Conservation (phyloP, 2,888 invertebrate species). For the Tenthredo amoena region DNA sequence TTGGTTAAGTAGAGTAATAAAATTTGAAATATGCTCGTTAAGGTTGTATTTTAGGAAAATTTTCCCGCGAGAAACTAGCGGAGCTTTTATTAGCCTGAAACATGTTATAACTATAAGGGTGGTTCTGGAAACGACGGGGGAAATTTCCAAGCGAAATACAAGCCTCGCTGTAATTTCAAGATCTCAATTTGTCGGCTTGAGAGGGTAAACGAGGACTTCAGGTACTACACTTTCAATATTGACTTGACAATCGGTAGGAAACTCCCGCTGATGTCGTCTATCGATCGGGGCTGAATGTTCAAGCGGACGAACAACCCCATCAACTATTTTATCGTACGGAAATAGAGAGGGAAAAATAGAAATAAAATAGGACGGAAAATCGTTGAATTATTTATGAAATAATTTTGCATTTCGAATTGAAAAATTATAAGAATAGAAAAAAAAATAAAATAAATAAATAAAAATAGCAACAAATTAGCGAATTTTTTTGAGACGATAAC, state of each 20-base stretch:
- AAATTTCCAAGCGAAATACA: neutral
- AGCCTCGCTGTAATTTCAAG: conserved; percentile 5
- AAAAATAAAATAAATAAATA: neutral
- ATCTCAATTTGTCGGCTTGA: conserved; percentile 11
- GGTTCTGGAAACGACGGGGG: neutral
- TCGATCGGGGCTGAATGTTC: neutral
- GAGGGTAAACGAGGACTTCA: neutral
- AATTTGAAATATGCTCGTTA: conserved; percentile 76
- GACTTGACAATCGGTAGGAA: conserved; percentile 3
- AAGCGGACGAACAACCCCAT: neutral
- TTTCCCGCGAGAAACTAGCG: neutral
- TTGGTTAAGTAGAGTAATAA: conserved; percentile 74
- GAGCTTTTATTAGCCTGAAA: conserved; percentile 4
- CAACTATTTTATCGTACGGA: neutral
- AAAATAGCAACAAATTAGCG: neutral
- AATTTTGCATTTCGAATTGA: neutral
- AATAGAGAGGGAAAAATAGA: neutral
- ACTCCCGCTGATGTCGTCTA: neutral
- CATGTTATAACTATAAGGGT: neutral
- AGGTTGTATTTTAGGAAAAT: conserved; percentile 56
- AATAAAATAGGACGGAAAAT: neutral
- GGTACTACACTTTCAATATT: conserved; percentile 10
- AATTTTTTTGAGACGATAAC: neutral
- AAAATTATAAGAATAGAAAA: neutral
- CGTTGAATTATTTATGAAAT: neutral